These are phyloP conservation scores for Aphis craccivora DNA, from an alignment of 1,140 invertebrate genomes.

Conservation along the genomic window DNA sequence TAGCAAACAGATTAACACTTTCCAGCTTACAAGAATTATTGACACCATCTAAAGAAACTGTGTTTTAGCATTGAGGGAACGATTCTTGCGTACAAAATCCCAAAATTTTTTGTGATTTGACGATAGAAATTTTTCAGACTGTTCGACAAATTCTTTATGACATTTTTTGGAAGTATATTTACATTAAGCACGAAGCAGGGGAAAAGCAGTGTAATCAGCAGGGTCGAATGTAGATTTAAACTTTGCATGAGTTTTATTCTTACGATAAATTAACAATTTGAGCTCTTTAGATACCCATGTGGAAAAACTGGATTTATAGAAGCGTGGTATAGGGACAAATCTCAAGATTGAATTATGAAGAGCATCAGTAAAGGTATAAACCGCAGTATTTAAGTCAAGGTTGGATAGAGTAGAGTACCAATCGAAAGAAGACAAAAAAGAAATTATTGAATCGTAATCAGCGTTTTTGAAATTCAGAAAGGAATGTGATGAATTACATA, in stretches of 20 bases:
- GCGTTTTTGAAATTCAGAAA: background rate
- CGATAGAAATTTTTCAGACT: background rate
- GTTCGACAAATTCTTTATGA: too few species aligned
- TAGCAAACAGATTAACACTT: constrained; percentile 11
- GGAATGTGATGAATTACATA: background rate
- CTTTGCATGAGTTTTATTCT: constrained; percentile 9
- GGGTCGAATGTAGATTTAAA: background rate
- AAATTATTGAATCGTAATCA: background rate
- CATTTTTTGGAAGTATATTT: background rate
- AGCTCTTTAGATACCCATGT: background rate
- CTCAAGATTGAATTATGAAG: background rate
- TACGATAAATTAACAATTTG: background rate
- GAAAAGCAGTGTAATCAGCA: too few species aligned
- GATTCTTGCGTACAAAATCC: constrained; percentile 12
- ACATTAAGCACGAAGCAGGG: too few species aligned
- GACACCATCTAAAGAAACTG: constrained; percentile 2
- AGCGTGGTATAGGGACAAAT: background rate
- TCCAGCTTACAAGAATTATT: background rate
- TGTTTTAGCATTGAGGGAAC: background rate
- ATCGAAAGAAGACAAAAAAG: background rate
- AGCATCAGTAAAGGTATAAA: background rate
- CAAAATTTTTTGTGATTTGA: background rate
- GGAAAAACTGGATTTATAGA: background rate
- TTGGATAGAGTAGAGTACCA: constrained; percentile 16
- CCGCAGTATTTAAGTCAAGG: background rate